Conservation (phyloP, 2,888 invertebrate species). For the Tipula lateralis region DNA sequence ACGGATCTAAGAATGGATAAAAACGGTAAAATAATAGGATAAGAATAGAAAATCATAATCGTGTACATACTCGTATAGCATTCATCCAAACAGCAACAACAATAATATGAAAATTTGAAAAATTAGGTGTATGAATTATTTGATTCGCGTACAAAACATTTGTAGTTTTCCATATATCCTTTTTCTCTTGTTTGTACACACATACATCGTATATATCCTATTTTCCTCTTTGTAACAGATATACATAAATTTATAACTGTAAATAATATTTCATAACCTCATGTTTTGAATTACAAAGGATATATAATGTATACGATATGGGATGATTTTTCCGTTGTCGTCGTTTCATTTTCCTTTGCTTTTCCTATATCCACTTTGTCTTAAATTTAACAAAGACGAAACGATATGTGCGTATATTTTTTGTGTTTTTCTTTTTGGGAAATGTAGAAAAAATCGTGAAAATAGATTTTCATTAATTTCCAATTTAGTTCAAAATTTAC, state of each 20-base stretch:
- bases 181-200: neutral
- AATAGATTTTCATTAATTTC: too few species aligned
- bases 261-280: conserved; percentile 19
- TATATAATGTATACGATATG: neutral
- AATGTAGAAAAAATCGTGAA: too few species aligned
- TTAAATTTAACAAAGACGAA: neutral
- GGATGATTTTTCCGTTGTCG: neutral
- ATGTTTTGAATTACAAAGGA: conserved; percentile 16
- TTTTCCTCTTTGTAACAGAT: neutral
- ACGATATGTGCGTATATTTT: neutral
- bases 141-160: conserved; percentile 26
- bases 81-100: neutral
- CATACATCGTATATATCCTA: neutral
- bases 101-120: neutral
- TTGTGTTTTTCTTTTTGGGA: too few species aligned
- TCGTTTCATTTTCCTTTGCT: neutral
- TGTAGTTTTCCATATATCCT: conserved; percentile 2
- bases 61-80: neutral
- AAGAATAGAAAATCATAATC: neutral
- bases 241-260: conserved; percentile 20
- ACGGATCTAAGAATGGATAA: neutral
- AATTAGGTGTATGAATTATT: conserved; percentile 27
- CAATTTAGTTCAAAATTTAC: too few species aligned
- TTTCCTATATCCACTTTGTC: neutral
- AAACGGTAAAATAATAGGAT: neutral